Evolutionary conservation across 2,113 vertebrate genomes (phyloP).

Genomic region (Macrotus californicus): DNA sequence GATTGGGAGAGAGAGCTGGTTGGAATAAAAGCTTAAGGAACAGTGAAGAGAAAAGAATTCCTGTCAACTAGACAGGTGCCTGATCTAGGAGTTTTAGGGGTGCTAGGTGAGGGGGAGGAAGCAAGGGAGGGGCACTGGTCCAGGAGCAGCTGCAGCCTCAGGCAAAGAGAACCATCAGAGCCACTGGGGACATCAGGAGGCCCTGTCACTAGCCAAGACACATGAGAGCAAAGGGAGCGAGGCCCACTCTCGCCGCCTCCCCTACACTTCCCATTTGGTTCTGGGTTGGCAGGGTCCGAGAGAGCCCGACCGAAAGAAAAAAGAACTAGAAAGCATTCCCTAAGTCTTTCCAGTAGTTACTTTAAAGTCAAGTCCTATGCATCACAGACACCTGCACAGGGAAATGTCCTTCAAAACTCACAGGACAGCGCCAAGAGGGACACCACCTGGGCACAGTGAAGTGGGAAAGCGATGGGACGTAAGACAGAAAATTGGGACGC

Average conservation of each 20-base stretch:
- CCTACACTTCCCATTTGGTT: neutral
- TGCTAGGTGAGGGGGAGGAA: neutral
- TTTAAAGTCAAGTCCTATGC: neutral
- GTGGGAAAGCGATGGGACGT: neutral
- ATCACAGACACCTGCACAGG: neutral
- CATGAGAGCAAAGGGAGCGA: neutral
- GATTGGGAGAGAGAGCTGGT: neutral
- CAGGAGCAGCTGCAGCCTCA: neutral
- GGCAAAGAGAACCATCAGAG: neutral
- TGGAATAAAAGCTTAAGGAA: neutral
- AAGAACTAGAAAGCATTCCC: neutral
- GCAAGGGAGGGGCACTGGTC: neutral
- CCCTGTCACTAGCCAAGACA: neutral
- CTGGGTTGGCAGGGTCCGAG: neutral
- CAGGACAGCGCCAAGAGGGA: no score
- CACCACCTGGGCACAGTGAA: neutral
- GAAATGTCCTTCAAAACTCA: neutral
- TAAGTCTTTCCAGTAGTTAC: neutral
- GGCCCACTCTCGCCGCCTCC: neutral
- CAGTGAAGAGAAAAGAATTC: neutral
- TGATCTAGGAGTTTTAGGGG: neutral
- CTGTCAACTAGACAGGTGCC: neutral
- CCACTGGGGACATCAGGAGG: neutral
- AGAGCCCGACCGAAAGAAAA: neutral
- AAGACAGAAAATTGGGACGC: neutral